Evolutionary conservation across 64 coral and sea anemone species (phyloP).

Genomic region (Astreopora myriophthalma): DNA sequence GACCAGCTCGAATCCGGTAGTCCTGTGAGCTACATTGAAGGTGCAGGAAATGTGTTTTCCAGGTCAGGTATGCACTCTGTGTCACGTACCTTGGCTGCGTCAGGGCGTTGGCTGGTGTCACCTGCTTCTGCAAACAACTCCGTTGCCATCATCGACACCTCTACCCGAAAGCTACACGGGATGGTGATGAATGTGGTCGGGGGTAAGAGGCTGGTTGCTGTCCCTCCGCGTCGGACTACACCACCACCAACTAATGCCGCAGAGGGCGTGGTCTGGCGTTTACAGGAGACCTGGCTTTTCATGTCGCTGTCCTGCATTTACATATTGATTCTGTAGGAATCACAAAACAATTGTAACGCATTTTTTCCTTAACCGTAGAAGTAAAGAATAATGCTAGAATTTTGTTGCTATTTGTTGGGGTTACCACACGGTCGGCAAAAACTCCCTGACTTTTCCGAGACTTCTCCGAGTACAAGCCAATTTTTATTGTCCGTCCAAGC

Average conservation of each 20-base stretch:
- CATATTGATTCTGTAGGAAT: not conserved
- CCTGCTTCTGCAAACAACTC: slow-evolving; percentile 28
- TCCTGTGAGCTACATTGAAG: slow-evolving; percentile 22
- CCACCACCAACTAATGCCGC: not conserved
- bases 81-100: not conserved
- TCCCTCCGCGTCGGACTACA: not conserved
- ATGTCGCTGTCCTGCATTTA: not conserved
- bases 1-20: not conserved
- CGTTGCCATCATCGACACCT: slow-evolving; percentile 33
- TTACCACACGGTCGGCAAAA: too few relatives aligned
- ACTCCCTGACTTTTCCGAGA: too few relatives aligned
- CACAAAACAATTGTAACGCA: too few relatives aligned
- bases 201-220: not conserved
- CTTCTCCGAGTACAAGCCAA: too few relatives aligned
- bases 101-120: slow-evolving; percentile 26
- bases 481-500: too few relatives aligned
- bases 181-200: not conserved
- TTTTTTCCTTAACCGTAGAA: too few relatives aligned
- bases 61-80: not conserved
- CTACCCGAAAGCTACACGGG: slow-evolving; percentile 14
- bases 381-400: too few relatives aligned
- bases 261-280: not conserved
- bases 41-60: not conserved
- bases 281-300: not conserved
- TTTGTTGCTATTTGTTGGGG: too few relatives aligned